Evolutionary conservation across 2,888 invertebrate species (phyloP), one percentile per base, ranked within the genome.

Genomic region (Plagiodera versicolora): DNA sequence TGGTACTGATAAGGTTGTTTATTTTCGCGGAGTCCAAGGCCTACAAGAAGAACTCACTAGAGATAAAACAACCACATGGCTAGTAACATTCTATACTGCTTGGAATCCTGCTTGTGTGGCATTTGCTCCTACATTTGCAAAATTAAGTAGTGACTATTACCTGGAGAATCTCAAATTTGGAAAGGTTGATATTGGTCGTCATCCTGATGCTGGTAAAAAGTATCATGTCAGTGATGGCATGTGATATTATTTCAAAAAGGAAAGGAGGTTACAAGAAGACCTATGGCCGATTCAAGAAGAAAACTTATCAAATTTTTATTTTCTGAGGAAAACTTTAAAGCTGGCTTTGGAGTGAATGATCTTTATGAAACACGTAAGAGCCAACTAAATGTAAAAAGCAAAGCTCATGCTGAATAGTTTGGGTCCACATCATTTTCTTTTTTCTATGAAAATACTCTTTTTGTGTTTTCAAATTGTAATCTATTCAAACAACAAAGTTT

Each of bases 21-120:
- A 98, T 80, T 94, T 98, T 83, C 86, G 91, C 1, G 92, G 89
- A 20, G 81, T 82, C 2, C 81, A 81, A 56, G 84, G 84, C 10
- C 80, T 94, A 24, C 89, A 95, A 58, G 94, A 96, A 56, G 96
- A 97, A 80, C 74, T 98, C 53, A 83, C 85, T 16, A 83, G 86
- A 4, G 89, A 94, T 71, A 90, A 87, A 70, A 71, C 74, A 59
- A 50, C 67, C 24, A 66, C 85, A 0, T 98, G 97, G 97, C 70
- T 98, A 0, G 84, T 98, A 0, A 90, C 95, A 63, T 92, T 98
- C 78, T 98, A 95, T 75, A 94, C 98, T 0, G 94, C 94, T 0
- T 99, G 99, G 99, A 97, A 95, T 77, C 97, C 98, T 1, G 89
- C 92, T 2, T 98, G 98, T 75, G 94, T 94, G 0, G 93, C 89